Percentiles rank a stretch among this genome's conserved stretches.
Conservation (phyloP, 2,797 vertebrate genomes). For the Eospalax fontanierii region DNA sequence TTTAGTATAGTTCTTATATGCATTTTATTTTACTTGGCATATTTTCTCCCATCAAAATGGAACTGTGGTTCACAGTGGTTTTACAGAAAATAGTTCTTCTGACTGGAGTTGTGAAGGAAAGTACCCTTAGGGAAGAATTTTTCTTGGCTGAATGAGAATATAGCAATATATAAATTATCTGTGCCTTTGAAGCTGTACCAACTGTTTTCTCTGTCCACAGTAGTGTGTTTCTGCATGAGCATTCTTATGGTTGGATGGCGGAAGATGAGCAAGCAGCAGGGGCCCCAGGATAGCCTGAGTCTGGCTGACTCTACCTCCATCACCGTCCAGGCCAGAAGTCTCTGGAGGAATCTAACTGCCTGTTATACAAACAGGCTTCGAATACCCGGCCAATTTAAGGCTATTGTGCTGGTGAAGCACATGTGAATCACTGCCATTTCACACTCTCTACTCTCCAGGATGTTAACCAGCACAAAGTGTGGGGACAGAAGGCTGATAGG, state of each 20-base stretch:
- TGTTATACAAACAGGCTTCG: background rate
- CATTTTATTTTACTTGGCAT: conserved; percentile 63
- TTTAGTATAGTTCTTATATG: conserved; percentile 29
- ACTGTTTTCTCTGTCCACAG: conserved; percentile 45
- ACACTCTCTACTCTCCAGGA: background rate
- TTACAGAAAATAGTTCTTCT: conserved; percentile 47
- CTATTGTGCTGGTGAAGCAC: no score
- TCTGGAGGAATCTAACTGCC: background rate
- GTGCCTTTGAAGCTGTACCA: conserved; percentile 45
- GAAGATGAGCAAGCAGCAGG: background rate
- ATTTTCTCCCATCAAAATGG: background rate
- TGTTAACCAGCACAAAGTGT: background rate
- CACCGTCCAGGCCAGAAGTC: background rate
- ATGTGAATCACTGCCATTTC: background rate
- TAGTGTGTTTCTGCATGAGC: background rate
- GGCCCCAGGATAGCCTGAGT: background rate
- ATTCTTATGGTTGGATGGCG: conserved; percentile 45
- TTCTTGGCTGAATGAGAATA: conserved; percentile 44
- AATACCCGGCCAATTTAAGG: no score
- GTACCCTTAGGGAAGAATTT: background rate
- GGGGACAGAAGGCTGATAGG: background rate
- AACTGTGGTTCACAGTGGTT: conserved; percentile 24
- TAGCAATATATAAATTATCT: background rate
- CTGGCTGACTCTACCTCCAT: background rate
- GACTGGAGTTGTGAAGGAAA: conserved; percentile 13